Evolutionary conservation across 2,888 invertebrate genomes (phyloP).

Genomic region (Cactoblastis cactorum): DNA sequence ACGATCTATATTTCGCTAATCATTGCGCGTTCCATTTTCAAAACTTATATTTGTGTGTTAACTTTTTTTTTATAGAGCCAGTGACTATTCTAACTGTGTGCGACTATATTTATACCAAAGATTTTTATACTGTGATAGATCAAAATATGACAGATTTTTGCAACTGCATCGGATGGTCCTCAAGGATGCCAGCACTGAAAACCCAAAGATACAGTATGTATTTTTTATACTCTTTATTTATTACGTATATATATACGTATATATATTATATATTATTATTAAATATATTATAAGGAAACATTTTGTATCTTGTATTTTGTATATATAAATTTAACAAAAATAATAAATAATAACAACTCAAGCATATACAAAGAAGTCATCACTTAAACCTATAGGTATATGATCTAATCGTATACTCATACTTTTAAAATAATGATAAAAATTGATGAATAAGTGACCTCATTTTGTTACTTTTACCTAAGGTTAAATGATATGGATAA

Average conservation of each 20-base stretch:
- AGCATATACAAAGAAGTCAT: constrained; percentile 17
- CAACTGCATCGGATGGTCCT: constrained; percentile 51
- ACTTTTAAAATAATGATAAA: background rate
- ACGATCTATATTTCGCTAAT: constrained; percentile 10
- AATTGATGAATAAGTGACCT: background rate
- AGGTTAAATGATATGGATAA: background rate
- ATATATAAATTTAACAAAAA: background rate
- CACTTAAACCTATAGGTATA: constrained; percentile 5
- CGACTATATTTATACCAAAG: constrained; percentile 47
- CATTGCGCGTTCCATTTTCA: constrained; percentile 11
- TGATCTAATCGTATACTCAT: constrained; percentile 23
- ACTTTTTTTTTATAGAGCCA: constrained; percentile 28
- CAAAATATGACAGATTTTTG: constrained; percentile 46
- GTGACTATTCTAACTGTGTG: constrained; percentile 24
- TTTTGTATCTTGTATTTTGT: background rate
- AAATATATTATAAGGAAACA: background rate
- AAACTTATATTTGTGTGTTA: constrained; percentile 19
- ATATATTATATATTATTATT: too few species aligned
- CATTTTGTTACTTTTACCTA: background rate
- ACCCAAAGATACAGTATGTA: constrained; percentile 49
- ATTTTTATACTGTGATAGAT: constrained; percentile 59
- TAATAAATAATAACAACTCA: background rate
- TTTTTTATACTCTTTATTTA: too few species aligned
- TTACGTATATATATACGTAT: too few species aligned
- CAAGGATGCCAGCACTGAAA: constrained; percentile 37